These are phyloP conservation scores for Rambutsinella grinnellia DNA, from an alignment of 2,888 invertebrate species.

Conservation along the genomic window DNA sequence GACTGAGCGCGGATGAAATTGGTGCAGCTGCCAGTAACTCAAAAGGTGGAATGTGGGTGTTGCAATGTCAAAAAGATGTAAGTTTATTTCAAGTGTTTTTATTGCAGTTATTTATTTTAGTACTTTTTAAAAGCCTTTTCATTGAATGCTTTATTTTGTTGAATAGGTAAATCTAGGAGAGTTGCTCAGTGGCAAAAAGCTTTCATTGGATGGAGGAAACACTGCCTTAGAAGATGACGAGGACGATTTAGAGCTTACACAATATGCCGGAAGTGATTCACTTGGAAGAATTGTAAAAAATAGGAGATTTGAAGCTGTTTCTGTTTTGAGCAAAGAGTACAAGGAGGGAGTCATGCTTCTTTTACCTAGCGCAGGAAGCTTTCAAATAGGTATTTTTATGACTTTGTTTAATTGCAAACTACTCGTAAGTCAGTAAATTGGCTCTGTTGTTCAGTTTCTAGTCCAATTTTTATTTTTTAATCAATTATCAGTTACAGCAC, in stretches of 20 bases:
- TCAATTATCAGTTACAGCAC: conserved; percentile 47
- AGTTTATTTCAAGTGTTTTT: neutral
- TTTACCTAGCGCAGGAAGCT: conserved; percentile 39
- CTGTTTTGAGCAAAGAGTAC: conserved; percentile 13
- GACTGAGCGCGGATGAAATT: conserved; percentile 25
- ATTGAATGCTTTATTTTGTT: neutral
- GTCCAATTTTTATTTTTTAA: too few relatives aligned
- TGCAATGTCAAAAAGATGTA: conserved; percentile 55
- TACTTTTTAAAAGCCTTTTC: neutral
- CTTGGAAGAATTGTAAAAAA: conserved; percentile 10
- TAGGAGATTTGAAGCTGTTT: conserved; percentile 38
- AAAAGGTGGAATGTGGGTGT: conserved; percentile 47
- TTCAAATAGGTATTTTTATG: conserved; percentile 50
- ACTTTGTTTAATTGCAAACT: neutral
- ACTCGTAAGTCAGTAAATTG: neutral
- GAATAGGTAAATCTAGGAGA: conserved; percentile 28
- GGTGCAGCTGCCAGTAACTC: conserved; percentile 14
- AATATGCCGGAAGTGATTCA: conserved; percentile 5
- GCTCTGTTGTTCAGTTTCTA: too few relatives aligned
- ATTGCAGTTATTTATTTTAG: neutral
- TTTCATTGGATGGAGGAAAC: conserved; percentile 22
- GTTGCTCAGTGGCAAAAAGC: conserved; percentile 35
- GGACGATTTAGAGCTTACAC: conserved; percentile 8
- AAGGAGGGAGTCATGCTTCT: conserved; percentile 33
- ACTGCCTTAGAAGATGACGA: conserved; percentile 8